Conservation (phyloP, 2,888 invertebrate genomes). For the Limnephilus marmoratus region DNA sequence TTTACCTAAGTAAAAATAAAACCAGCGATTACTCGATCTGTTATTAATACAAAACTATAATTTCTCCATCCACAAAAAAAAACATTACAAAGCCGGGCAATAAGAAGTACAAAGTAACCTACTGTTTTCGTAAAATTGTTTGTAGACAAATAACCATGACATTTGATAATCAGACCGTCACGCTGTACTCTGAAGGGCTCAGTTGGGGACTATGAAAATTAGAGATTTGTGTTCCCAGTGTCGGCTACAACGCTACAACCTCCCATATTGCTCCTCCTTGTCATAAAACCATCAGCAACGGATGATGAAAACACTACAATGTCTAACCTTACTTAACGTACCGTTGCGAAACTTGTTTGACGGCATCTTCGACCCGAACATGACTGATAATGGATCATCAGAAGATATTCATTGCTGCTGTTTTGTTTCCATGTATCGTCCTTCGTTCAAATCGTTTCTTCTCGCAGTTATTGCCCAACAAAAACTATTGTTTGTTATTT, state of each 20-base stretch:
- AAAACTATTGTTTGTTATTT: not conserved
- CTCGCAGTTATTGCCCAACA: not conserved
- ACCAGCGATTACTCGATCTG: too few relatives aligned
- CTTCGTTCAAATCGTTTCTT: not conserved
- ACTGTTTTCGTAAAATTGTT: not conserved
- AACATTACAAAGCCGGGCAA: not conserved
- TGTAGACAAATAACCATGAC: not conserved
- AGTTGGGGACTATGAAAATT: not conserved
- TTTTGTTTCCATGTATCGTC: not conserved
- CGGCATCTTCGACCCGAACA: not conserved
- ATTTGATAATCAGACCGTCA: not conserved
- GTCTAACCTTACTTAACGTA: not conserved
- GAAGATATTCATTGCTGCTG: not conserved
- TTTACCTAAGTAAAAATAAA: too few relatives aligned
- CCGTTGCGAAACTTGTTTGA: not conserved
- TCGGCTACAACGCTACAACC: not conserved
- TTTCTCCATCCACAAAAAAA: not conserved
- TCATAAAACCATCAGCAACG: not conserved
- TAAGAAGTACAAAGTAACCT: not conserved
- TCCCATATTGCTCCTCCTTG: not conserved
- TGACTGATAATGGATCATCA: not conserved
- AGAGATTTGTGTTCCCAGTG: not conserved
- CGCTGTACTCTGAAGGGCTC: not conserved
- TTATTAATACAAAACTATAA: not conserved
- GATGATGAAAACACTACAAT: not conserved